Evolutionary conservation across 1,140 invertebrate species (phyloP).

Genomic region (Drusus annulatus): DNA sequence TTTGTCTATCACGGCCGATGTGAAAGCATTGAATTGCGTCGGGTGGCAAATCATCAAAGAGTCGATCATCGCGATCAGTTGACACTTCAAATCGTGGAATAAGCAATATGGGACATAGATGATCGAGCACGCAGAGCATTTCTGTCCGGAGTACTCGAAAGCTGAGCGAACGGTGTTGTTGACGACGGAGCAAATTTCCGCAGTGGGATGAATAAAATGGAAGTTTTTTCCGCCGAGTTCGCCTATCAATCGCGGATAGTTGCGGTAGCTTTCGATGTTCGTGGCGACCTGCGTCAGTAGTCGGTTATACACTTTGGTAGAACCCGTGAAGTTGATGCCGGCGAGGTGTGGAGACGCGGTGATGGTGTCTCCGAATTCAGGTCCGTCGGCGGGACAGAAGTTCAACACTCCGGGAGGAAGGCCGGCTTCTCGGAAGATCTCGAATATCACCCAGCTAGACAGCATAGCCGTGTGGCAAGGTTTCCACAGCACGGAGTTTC

Average conservation of each 20-base stretch:
- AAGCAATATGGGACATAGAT: slow-evolving; percentile 91
- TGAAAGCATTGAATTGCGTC: slow-evolving; percentile 83
- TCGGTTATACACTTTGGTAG: slow-evolving; percentile 89
- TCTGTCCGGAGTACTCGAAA: slow-evolving; percentile 95
- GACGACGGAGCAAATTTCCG: slow-evolving; percentile 84
- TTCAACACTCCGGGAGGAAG: slow-evolving; percentile 94
- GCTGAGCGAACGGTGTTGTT: slow-evolving; percentile 86
- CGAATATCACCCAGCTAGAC: slow-evolving; percentile 92
- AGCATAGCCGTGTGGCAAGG: slow-evolving; percentile 95
- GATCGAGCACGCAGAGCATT: slow-evolving; percentile 95
- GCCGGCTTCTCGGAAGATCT: slow-evolving; percentile 86
- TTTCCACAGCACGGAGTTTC: slow-evolving; percentile 95
- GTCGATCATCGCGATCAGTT: slow-evolving; percentile 73
- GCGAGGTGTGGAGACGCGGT: slow-evolving; percentile 85
- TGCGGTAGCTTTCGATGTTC: slow-evolving; percentile 86
- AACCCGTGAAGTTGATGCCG: slow-evolving; percentile 95
- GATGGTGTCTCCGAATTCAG: slow-evolving; percentile 90
- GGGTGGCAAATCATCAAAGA: slow-evolving; percentile 86
- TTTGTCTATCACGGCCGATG: slow-evolving; percentile 93
- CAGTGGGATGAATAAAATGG: slow-evolving; percentile 92
- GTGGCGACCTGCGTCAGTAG: slow-evolving; percentile 90
- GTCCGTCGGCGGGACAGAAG: slow-evolving; percentile 92
- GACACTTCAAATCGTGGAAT: slow-evolving; percentile 83
- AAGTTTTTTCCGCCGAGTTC: slow-evolving; percentile 98
- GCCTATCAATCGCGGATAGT: slow-evolving; percentile 90